Evolutionary conservation across 1,140 invertebrate species (phyloP).

Genomic region (Anoplolepis gracilipes): DNA sequence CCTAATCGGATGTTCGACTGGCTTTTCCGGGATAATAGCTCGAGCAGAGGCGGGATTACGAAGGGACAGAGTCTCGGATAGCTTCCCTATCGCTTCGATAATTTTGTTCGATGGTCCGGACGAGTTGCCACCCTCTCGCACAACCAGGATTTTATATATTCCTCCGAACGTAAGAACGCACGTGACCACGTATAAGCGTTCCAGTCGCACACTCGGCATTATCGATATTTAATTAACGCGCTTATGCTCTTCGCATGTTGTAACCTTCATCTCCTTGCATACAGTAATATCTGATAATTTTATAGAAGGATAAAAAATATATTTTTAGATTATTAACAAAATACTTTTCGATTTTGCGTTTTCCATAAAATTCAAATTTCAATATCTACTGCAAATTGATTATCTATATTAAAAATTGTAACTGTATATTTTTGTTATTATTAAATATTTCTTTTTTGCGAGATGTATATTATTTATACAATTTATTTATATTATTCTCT

Average conservation of each 20-base stretch:
- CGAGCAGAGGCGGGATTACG: conserved; percentile 70
- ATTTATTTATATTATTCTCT: background rate
- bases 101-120: conserved; percentile 73
- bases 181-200: conserved; percentile 8
- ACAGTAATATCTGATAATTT: background rate
- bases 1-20: conserved; percentile 77
- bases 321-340: background rate
- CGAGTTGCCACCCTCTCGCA: conserved; percentile 65
- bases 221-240: conserved; percentile 29
- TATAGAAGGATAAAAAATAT: background rate
- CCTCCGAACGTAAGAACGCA: conserved; percentile 17
- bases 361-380: background rate
- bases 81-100: conserved; percentile 74
- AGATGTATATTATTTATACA: background rate
- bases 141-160: conserved; percentile 48
- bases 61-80: conserved; percentile 68
- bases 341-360: background rate
- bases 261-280: background rate
- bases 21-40: conserved; percentile 76
- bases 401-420: background rate
- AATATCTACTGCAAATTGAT: background rate
- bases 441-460: too few relatives aligned
- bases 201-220: background rate
- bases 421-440: background rate
- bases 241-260: background rate